Base-by-base conservation (phyloP, 2,113 vertebrate species). In the Dicrurus megarhynchus region DNA sequence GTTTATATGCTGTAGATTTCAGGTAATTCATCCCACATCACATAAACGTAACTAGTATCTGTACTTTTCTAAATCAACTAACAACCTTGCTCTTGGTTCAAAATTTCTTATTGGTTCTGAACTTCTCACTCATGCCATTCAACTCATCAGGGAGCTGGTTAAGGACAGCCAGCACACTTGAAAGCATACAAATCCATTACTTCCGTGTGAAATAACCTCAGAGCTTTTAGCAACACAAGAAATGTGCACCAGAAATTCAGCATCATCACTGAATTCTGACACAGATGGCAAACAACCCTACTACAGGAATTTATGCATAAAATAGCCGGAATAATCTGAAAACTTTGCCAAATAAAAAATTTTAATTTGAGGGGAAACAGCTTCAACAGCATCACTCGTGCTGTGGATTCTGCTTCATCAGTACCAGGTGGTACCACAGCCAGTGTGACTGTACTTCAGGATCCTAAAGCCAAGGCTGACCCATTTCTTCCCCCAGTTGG, bases 201-300 rank as follows among this genome's bases (percentile, higher is more conserved):
- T 69, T 75, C 44, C 57, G 8, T 32, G 61, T 53, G 39, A 78
- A 79, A 28, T 50, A 64, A 27, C 44, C 64, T 44, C 4, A 13
- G 28, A 37, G 22, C 35, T 73, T 77, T 60, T 30, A 64, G 22
- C 19, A 76, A 55, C 22, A 39, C 19, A 32, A 50, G 39, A 84
- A 68, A 30, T 14, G 47, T 1, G 3, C 32, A 35, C 9, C 33
- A 63, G 39, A 81, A 80, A 56, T 76, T 42, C 10, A 7, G 18
- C 33, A n/a, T 28, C 9, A 3, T n/a, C 18, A 19, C 16, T 57
- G n/a, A 84, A 17, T 80, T 87, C 68, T 57, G 46, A 57, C 0
- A 3, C 21, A 33, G 30, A 1, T n/a, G 33, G 17, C 0, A 0
- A 79, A 89, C 23, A 71, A 28, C 4, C 6, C 9, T 53, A 32